phyloP scores from a whole-genome alignment of 1,140 invertebrate genomes.

The Cherax quadricarinatus region DNA sequence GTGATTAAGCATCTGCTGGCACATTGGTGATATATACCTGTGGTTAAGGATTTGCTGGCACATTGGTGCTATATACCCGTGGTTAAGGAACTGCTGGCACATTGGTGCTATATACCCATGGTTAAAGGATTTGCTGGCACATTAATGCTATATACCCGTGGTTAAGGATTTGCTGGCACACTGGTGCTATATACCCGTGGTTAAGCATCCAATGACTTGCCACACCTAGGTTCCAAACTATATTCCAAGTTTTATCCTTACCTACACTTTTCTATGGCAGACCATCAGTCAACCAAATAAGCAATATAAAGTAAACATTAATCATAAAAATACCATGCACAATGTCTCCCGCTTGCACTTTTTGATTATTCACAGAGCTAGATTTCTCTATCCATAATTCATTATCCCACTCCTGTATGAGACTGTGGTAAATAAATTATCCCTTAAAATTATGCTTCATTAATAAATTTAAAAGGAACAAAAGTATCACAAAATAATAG shows the following conservation, averaged over 20 bases:
- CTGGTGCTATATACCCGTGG: too few species aligned
- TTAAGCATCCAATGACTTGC: too few species aligned
- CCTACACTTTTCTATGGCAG: neutral
- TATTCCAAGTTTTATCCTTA: neutral
- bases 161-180: neutral
- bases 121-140: neutral
- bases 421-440: slow-evolving; percentile 1
- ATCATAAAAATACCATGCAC: neutral
- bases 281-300: neutral
- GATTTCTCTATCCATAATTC: neutral
- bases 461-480: slow-evolving; percentile 13
- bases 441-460: neutral
- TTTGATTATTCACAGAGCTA: neutral
- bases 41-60: too few species aligned
- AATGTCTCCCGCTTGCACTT: neutral
- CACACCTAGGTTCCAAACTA: neutral
- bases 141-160: neutral
- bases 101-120: neutral
- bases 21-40: too few species aligned
- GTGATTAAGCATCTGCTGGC: too few species aligned
- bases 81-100: neutral
- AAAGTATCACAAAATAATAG: slow-evolving; percentile 6
- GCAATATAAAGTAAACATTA: neutral
- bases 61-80: too few species aligned
- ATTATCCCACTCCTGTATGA: neutral